These are phyloP conservation scores for Anneissia japonica DNA, from an alignment of 35 echinoderm and acorn worm genomes.

Conservation along the genomic window DNA sequence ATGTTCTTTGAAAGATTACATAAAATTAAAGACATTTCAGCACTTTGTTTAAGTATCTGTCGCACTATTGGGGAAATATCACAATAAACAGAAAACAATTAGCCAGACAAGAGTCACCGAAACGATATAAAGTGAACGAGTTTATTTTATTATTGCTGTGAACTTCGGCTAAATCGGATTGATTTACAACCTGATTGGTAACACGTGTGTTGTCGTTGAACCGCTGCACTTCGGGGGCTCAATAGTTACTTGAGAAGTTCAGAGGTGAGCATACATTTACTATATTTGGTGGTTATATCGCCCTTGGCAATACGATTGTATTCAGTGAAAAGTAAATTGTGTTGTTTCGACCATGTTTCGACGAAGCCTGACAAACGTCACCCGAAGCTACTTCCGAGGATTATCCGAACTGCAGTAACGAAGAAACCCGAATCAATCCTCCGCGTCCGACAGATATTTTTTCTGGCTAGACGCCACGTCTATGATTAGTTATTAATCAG, in stretches of 20 bases:
- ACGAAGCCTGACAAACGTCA: background rate
- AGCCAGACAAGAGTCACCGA: background rate
- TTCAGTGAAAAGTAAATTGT: background rate
- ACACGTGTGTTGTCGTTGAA: background rate
- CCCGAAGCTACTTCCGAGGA: background rate
- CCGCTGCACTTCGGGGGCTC: background rate
- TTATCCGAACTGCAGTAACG: background rate
- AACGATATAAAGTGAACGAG: background rate
- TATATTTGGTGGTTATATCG: background rate
- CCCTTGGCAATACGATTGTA: background rate
- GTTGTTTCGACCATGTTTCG: background rate
- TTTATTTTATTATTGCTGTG: background rate
- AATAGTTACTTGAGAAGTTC: background rate
- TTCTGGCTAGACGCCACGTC: background rate
- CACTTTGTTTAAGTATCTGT: background rate
- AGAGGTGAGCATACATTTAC: background rate
- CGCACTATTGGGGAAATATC: background rate
- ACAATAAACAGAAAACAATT: background rate
- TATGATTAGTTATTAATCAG: background rate
- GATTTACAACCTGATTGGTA: background rate
- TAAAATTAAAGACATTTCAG: too few relatives aligned
- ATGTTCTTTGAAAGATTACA: too few relatives aligned
- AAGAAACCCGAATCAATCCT: background rate
- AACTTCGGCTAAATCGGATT: background rate
- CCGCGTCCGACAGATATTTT: background rate